phyloP scores from a whole-genome alignment of 1,140 invertebrate genomes.

The Brachystomella parvula region DNA sequence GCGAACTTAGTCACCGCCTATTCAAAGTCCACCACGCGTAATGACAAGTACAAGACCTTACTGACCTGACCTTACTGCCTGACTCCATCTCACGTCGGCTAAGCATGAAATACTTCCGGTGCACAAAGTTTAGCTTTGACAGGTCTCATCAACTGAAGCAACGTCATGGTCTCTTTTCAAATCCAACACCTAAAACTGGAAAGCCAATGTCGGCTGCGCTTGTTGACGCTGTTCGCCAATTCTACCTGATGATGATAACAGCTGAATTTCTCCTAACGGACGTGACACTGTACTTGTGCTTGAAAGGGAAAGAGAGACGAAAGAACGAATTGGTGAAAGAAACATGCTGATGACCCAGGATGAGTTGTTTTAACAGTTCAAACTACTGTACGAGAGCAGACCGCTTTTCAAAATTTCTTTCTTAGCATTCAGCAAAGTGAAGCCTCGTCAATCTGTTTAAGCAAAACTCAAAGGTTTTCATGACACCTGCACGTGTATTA shows the following conservation, averaged over 20 bases:
- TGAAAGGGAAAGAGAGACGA: background rate
- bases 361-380: background rate
- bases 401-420: background rate
- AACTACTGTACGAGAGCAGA: background rate
- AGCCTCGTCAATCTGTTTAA: constrained; percentile 4
- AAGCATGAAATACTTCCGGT: background rate
- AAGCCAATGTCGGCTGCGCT: background rate
- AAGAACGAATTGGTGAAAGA: background rate
- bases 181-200: background rate
- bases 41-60: background rate
- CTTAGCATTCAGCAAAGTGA: background rate
- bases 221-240: background rate
- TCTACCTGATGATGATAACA: background rate
- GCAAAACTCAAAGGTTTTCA: background rate
- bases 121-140: background rate
- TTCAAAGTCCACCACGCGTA: background rate
- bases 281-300: background rate
- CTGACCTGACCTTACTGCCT: background rate
- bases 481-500: constrained; percentile 1
- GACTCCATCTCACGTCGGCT: background rate
- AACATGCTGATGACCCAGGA: background rate
- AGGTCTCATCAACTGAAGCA: background rate
- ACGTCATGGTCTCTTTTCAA: background rate
- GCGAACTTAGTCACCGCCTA: background rate
- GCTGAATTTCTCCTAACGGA: background rate